These are phyloP conservation scores for Cromileptes altivelis DNA, from an alignment of 2,113 vertebrate species.

Conservation along the genomic window DNA sequence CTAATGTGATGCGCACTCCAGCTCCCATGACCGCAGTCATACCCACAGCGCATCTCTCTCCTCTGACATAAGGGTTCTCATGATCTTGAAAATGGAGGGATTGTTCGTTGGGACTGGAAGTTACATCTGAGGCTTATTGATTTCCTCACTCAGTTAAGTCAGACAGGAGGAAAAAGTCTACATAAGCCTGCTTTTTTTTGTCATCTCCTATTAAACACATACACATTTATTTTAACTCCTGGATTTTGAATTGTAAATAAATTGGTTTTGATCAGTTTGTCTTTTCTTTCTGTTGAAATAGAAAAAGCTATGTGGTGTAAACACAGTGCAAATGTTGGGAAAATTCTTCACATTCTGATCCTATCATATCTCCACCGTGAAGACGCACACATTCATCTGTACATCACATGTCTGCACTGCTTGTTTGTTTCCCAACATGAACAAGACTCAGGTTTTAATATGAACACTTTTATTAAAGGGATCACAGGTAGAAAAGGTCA, in stretches of 20 bases:
- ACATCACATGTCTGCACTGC: background rate
- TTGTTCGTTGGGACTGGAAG: conserved; percentile 51
- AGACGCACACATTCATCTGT: background rate
- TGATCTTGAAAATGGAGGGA: conserved; percentile 58
- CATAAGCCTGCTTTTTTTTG: background rate
- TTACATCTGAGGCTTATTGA: conserved; percentile 21
- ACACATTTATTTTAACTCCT: background rate
- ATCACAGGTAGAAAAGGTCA: conserved; percentile 76
- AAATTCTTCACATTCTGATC: conserved; percentile 31
- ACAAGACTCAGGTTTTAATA: conserved; percentile 43
- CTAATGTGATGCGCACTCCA: conserved; percentile 73
- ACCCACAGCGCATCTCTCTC: conserved; percentile 38
- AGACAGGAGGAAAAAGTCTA: background rate
- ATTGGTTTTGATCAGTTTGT: background rate
- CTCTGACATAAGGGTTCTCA: conserved; percentile 60
- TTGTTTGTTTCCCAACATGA: background rate
- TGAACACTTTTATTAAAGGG: conserved; percentile 83
- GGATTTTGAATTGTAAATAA: conserved; percentile 5
- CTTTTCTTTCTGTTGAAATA: background rate
- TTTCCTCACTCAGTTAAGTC: background rate
- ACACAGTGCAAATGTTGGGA: background rate
- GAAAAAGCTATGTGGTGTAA: background rate
- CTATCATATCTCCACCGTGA: background rate
- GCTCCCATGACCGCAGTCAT: conserved; percentile 74
- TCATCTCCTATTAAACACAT: background rate